Conservation (phyloP, 2,797 vertebrate genomes). For the Microctenopoma steveboyesi region DNA sequence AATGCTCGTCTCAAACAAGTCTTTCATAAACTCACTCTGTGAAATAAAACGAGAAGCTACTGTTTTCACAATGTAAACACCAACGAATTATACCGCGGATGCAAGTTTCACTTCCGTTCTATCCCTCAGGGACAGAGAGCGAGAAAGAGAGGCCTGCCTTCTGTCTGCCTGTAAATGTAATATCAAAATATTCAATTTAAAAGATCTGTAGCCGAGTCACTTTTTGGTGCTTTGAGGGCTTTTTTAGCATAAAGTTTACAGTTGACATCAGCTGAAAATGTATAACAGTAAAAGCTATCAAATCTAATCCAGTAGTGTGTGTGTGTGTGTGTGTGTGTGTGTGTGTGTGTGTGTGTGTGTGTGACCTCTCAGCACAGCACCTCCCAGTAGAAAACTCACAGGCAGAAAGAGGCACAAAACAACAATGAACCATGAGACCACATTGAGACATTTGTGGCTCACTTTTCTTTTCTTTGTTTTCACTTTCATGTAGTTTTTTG, state of each 20-base stretch:
- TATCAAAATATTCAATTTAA: not conserved
- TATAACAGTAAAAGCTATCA: not conserved
- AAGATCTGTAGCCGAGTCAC: not conserved
- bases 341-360: no score
- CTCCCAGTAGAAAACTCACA: no score
- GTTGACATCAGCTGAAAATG: not conserved
- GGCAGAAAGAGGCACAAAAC: no score
- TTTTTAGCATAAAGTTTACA: not conserved
- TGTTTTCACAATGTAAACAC: slow-evolving; percentile 48
- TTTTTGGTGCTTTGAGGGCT: not conserved
- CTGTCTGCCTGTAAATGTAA: not conserved
- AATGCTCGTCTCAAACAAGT: slow-evolving; percentile 34
- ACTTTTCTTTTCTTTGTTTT: no score
- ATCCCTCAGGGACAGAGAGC: slow-evolving; percentile 5
- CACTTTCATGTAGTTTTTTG: no score
- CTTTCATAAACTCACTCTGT: slow-evolving; percentile 24
- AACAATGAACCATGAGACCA: no score
- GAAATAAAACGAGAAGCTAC: slow-evolving; percentile 37
- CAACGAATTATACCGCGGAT: slow-evolving; percentile 20
- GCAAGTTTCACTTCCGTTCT: slow-evolving; percentile 5
- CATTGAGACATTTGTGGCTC: no score
- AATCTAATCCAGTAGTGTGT: not conserved
- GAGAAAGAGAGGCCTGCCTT: not conserved
- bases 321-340: no score
- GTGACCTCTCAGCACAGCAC: no score